Base-by-base conservation (phyloP, 1,140 invertebrate genomes). In the Gonatopus flavifemur region DNA sequence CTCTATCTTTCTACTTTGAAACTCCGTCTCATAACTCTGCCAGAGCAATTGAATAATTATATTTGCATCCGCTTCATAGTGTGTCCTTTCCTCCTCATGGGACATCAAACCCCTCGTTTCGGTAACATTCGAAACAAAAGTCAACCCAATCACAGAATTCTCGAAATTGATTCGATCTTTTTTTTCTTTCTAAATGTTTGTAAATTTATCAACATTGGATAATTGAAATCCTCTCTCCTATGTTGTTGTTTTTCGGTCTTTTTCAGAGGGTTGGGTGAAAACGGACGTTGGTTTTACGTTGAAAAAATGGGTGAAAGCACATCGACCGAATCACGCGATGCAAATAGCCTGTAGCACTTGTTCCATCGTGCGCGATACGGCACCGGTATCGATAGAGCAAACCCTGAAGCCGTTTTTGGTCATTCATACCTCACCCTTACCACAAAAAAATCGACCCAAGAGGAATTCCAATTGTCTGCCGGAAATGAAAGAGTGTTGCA, bases 311-410 rank as follows among this genome's bases (percentile, higher is more conserved):
- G 72, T 91, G 10, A 81, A 86, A 30, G 84, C 80, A 32, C 77
- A 82, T 41, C 79, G 84, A 56, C 74, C 84, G 42, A 82, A 82
- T 32, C 85, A 88, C 57, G 84, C 85, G 6, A 81, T 90, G 18
- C 85, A 89, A 55, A 83, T 91, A 10, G 82, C 85, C 1, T 91
- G 89, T 64, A 86, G 85, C 55, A 89, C 88, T 4, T 91, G 89
- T 59, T 84, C 85, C 59, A 84, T 85, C 36, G 80, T 85, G 62
- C 74, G 80, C 9, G 77, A 77, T 3, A 74, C 76, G 15, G 79
- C 82, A 0, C 85, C 85, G 0, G 79, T 87, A 2, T 87, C 86
- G 3, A 79, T 83, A 45, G 79, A 84, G 51, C 78, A 81, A 36
- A 83, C 84, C 21, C 76, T 84, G 28, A 85, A 86, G 38, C 88